phyloP scores from a whole-genome alignment of 2,113 vertebrate genomes.

The Salvelinus fontinalis region DNA sequence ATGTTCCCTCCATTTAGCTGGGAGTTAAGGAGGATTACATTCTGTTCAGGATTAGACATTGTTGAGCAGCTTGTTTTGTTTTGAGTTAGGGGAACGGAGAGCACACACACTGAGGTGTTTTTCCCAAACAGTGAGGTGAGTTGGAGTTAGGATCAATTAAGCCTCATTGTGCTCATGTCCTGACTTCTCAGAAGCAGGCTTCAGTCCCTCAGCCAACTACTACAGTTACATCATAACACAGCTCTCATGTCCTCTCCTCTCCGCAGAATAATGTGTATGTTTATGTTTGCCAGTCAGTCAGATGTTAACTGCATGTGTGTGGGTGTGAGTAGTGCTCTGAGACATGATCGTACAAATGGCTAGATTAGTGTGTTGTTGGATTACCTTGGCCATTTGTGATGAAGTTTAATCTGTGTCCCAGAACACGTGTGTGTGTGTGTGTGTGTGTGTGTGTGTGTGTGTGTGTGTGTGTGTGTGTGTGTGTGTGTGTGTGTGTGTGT shows the following conservation, averaged over 20 bases:
- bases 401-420: slow-evolving; percentile 13
- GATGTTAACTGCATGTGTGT: slow-evolving; percentile 5
- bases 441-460: slow-evolving; percentile 1
- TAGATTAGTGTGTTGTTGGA: not conserved
- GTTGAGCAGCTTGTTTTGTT: slow-evolving; percentile 78
- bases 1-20: slow-evolving; percentile 75
- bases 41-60: slow-evolving; percentile 75
- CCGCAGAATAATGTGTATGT: not conserved
- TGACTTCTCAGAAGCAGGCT: not conserved
- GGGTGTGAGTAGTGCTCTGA: not conserved
- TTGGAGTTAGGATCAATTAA: slow-evolving; percentile 1
- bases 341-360: not conserved
- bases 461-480: slow-evolving; percentile 9
- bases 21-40: slow-evolving; percentile 80
- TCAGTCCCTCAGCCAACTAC: not conserved
- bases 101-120: slow-evolving; percentile 1
- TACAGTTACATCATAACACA: not conserved
- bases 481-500: slow-evolving; percentile 9
- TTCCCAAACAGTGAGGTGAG: slow-evolving; percentile 6
- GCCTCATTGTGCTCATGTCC: not conserved
- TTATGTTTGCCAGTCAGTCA: not conserved
- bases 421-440: not conserved
- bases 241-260: not conserved
- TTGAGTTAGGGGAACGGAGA: slow-evolving; percentile 57
- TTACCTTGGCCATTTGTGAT: slow-evolving; percentile 2